Evolutionary conservation across 2,888 invertebrate genomes (phyloP), one percentile per base, ranked within the genome.

Genomic region (Pristionchus maxplancki): DNA sequence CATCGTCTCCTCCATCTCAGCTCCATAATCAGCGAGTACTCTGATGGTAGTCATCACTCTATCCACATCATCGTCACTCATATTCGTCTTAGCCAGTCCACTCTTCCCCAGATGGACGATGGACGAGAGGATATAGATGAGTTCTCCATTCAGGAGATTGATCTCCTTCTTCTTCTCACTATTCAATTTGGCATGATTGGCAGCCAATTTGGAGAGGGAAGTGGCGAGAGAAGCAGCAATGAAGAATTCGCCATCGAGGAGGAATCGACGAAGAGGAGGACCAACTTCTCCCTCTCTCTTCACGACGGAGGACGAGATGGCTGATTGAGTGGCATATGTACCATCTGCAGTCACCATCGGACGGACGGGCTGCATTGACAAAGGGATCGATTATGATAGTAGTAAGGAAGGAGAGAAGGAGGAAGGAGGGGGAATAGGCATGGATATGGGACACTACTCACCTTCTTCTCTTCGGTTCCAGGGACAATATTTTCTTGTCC

Each of bases 251-350:
- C 98, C 98, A 91, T 97, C 97, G 96, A 97, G 96, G 94, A 99
- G 96, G 94, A 98, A 98, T 92, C 97, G 89, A 85, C 92, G 88
- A 44, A 50, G 87, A 53, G 37, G 74, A 48, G 87, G 50, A 78
- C 78, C 44, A 28, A 20, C 44, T n/a, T 78, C 44, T 28, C 44
- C 62, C 40, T 34, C 28, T 64, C 44, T 48, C 40, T 48, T 44
- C 11, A 83, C 88, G 6, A 44, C 53, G 17, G 90, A 89, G 0
- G 93, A 91, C 3, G 94, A 93, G 94, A 99, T 98, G 71, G 98
- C 98, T 91, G 98, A 98, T 95, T 99, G 99, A 6, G 98, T 97
- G 44, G 99, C 99, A 95, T 99, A 99, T 0, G 99, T 98, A 34
- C 99, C 99, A 96, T 99, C 99, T 58, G 99, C 98, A 81, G 99